Evolutionary conservation across 2,888 invertebrate genomes (phyloP), one percentile per base, ranked within the genome.

Genomic region (Lycia hirtaria): DNA sequence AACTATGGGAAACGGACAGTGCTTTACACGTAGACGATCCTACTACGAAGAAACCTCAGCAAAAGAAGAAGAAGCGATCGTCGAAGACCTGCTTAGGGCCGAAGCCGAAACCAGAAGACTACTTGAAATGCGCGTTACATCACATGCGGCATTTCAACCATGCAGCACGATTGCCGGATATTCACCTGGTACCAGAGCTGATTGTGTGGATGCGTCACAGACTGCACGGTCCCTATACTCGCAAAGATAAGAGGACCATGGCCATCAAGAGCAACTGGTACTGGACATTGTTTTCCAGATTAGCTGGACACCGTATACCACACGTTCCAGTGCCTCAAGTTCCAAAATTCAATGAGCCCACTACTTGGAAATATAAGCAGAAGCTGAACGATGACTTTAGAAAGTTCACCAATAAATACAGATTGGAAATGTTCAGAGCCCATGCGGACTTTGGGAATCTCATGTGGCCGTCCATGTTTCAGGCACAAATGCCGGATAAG

Each of bases 121-220:
- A 90, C 60, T 73, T 91, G 30, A 82, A 76, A 65, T 87, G 87
- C 58, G 89, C 87, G 9, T 63, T 91, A 35, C 69, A 81, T 22
- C 66, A 70, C 1, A 76, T 89, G 81, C 72, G 80, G 33, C 71
- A 70, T 0, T 56, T 71, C 0, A 90, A 90, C 65, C 53, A 85
- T 0, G 90, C 90, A 41, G 88, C 91, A 1, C 77, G 81, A 7
- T 68, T 91, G 28, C 91, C 91, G 0, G 89, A 90, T 37, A 62
- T 86, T 14, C 83, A 90, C 54, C 67, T 83, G 20, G 85, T 78
- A 1, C 88, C 91, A 5, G 89, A 88, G 56, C 75, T 91, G 4
- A 78, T 75, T 26, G 89, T 86, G 69, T 91, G 91, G 91, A 91
- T 91, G 90, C 81, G 88, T 9, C 61, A 65, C 3, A 81, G 91